phyloP scores from a whole-genome alignment of 2,888 invertebrate genomes.

The Mylabris sibirica region DNA sequence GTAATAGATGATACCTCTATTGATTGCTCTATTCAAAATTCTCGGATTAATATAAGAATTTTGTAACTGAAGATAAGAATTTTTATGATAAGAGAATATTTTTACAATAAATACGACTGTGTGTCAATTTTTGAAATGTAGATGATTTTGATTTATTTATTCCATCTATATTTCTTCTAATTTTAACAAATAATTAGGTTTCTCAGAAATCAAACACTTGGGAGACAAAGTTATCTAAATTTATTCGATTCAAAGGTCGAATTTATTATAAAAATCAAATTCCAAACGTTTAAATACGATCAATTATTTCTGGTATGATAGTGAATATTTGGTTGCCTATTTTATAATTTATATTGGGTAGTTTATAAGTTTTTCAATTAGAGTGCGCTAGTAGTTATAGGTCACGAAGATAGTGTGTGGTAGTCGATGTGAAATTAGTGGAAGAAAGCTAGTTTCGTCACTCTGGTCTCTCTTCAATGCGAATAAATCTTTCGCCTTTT shows the following conservation, averaged over 20 bases:
- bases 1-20: slow-evolving; percentile 48
- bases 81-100: slow-evolving; percentile 56
- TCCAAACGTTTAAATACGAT: not conserved
- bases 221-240: too few species aligned
- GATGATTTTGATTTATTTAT: not conserved
- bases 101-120: slow-evolving; percentile 17
- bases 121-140: not conserved
- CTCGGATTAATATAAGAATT: slow-evolving; percentile 51
- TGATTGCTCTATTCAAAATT: slow-evolving; percentile 56
- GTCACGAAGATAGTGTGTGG: not conserved
- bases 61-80: slow-evolving; percentile 56
- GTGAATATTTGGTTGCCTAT: not conserved
- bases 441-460: not conserved
- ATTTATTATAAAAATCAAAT: not conserved
- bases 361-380: not conserved
- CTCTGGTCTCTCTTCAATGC: slow-evolving; percentile 34
- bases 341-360: not conserved
- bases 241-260: too few species aligned
- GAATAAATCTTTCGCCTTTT: slow-evolving; percentile 75
- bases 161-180: not conserved
- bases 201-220: too few species aligned
- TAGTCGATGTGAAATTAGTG: not conserved
- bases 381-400: not conserved
- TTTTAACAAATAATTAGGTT: not conserved
- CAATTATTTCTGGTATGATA: not conserved